phyloP scores from a whole-genome alignment of 1,140 invertebrate genomes.

The Danaus melanippus region DNA sequence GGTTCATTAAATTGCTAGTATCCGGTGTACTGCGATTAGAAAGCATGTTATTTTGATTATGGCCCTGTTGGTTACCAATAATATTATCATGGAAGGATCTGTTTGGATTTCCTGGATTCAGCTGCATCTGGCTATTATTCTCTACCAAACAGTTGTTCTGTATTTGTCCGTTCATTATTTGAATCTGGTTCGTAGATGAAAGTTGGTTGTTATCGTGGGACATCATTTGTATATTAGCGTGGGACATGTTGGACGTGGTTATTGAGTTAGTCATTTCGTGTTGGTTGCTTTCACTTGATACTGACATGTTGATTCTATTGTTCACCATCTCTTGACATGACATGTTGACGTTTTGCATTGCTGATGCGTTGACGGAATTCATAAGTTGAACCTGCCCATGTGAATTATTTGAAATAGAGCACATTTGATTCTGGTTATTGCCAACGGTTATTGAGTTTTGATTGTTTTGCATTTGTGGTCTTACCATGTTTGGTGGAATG shows the following conservation, averaged over 20 bases:
- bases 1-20: constrained; percentile 46
- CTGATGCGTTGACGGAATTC: constrained; percentile 49
- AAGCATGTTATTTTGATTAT: constrained; percentile 49
- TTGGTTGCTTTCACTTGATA: constrained; percentile 41
- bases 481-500: constrained; percentile 57
- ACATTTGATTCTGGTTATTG: constrained; percentile 59
- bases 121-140: constrained; percentile 49
- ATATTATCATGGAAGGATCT: constrained; percentile 61
- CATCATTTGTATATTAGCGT: constrained; percentile 59
- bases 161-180: constrained; percentile 65
- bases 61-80: constrained; percentile 39
- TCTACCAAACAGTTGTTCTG: constrained; percentile 55
- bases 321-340: constrained; percentile 58
- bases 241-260: constrained; percentile 44
- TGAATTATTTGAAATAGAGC: constrained; percentile 42
- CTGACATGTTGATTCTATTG: constrained; percentile 42
- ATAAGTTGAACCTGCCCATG: constrained; percentile 56
- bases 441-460: constrained; percentile 51
- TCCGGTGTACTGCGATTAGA: constrained; percentile 53
- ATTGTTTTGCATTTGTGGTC: constrained; percentile 49
- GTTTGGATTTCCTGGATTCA: constrained; percentile 41
- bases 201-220: constrained; percentile 49
- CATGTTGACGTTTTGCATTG: constrained; percentile 53
- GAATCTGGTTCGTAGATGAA: constrained; percentile 52
- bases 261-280: constrained; percentile 42